Conservation (phyloP, 2,113 vertebrate species). For the Saccopteryx leptura region DNA sequence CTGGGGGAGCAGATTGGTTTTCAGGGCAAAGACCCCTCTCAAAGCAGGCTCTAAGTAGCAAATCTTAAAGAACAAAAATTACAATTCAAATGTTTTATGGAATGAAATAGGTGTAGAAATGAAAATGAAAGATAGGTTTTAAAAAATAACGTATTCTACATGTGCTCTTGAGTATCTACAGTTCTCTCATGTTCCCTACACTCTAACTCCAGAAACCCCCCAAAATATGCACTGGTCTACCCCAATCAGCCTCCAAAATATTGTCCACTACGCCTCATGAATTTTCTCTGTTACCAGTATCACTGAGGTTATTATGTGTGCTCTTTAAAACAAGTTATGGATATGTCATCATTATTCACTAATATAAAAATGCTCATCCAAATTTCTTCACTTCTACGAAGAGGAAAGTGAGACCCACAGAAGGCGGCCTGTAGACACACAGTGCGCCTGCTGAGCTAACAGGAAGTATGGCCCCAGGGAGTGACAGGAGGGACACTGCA, state of each 20-base stretch:
- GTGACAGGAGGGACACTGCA: not conserved
- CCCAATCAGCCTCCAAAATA: not conserved
- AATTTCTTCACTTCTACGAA: not conserved
- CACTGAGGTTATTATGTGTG: not conserved
- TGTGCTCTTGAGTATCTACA: not conserved
- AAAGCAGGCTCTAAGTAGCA: not conserved
- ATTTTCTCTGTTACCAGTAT: not conserved
- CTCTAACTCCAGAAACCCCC: not conserved
- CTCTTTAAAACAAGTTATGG: not conserved
- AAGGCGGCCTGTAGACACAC: fast-evolving
- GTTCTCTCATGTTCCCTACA: not conserved
- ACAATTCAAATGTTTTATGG: not conserved
- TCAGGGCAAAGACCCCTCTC: not conserved
- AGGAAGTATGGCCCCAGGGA: not conserved
- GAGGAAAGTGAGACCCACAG: no score
- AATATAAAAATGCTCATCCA: not conserved
- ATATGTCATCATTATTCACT: not conserved
- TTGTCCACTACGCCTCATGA: not conserved
- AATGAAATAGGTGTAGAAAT: not conserved
- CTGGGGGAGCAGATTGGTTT: slow-evolving; percentile 70
- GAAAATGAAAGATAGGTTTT: not conserved
- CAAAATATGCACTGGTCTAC: not conserved
- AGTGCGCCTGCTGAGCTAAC: fast-evolving
- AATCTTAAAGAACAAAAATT: not conserved
- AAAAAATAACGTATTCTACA: not conserved